phyloP scores from a whole-genome alignment of 2,113 vertebrate genomes.

The Oncorhynchus clarkii region DNA sequence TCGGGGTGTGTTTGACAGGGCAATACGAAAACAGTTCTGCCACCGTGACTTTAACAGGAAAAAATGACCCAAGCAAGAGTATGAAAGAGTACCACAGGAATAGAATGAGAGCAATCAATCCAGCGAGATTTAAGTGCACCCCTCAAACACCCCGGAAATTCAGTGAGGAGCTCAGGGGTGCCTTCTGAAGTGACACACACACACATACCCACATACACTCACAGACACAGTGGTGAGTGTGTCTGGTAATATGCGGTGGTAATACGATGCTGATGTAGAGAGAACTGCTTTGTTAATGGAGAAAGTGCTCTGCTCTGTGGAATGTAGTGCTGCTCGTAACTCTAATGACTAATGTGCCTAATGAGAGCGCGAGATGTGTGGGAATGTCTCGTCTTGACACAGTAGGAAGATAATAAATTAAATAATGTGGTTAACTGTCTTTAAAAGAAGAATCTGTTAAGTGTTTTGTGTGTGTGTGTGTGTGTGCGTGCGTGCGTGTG shows the following conservation, averaged over 20 bases:
- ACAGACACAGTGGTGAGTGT: not conserved
- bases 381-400: not conserved
- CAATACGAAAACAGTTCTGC: too few species aligned
- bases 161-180: not conserved
- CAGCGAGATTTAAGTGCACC: too few species aligned
- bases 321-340: slow-evolving; percentile 2
- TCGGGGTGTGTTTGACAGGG: too few species aligned
- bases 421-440: not conserved
- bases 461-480: slow-evolving; percentile 8
- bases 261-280: slow-evolving; percentile 23
- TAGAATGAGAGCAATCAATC: too few species aligned
- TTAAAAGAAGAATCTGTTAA: not conserved
- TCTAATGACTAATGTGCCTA: slow-evolving; percentile 21
- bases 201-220: not conserved
- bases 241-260: not conserved
- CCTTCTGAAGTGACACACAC: not conserved
- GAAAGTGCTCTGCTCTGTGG: slow-evolving; percentile 25
- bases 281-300: slow-evolving; percentile 64
- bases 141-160: too few species aligned
- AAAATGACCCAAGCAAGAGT: too few species aligned
- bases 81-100: too few species aligned
- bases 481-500: slow-evolving; percentile 25
- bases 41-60: too few species aligned
- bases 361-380: slow-evolving; percentile 21
- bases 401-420: too few species aligned